phyloP scores from a whole-genome alignment of 2,888 invertebrate genomes.

The Orchesella flavescens region DNA sequence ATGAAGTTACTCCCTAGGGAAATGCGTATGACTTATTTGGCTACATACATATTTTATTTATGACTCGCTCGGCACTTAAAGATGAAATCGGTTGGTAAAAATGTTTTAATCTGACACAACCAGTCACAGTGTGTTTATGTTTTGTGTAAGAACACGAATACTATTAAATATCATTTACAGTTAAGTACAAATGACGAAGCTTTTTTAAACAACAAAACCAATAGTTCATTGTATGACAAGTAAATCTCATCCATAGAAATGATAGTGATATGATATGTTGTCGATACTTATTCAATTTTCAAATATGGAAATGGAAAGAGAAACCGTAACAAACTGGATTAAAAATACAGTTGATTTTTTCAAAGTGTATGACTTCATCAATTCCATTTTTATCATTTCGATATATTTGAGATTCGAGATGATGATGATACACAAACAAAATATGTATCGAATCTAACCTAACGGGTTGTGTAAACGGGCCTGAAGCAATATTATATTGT shows the following conservation, averaged over 20 bases:
- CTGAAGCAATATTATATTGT: slow-evolving; percentile 24
- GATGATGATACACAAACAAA: not conserved
- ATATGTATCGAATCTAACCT: slow-evolving; percentile 14
- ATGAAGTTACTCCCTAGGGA: slow-evolving; percentile 20
- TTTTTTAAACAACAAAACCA: too few species aligned
- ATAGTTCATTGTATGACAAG: too few species aligned
- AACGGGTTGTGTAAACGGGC: slow-evolving; percentile 21
- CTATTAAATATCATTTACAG: not conserved
- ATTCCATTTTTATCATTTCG: slow-evolving; percentile 34
- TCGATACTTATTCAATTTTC: not conserved
- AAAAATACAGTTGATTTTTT: not conserved
- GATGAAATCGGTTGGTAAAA: too few species aligned
- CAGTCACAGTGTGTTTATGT: too few species aligned
- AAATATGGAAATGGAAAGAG: slow-evolving; percentile 43
- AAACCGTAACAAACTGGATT: slow-evolving; percentile 42
- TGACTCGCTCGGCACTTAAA: not conserved
- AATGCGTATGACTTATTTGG: not conserved
- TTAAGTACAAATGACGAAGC: not conserved
- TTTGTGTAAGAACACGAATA: too few species aligned
- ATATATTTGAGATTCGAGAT: not conserved
- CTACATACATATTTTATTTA: slow-evolving; percentile 16
- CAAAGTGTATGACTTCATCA: slow-evolving; percentile 26
- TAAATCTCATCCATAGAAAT: too few species aligned
- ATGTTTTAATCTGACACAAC: too few species aligned
- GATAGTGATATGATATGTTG: too few species aligned